Percentiles rank a stretch among this genome's conserved stretches.
phyloP scores from a whole-genome alignment of 2,888 invertebrate genomes.

The Lepidochitona cinerea region DNA sequence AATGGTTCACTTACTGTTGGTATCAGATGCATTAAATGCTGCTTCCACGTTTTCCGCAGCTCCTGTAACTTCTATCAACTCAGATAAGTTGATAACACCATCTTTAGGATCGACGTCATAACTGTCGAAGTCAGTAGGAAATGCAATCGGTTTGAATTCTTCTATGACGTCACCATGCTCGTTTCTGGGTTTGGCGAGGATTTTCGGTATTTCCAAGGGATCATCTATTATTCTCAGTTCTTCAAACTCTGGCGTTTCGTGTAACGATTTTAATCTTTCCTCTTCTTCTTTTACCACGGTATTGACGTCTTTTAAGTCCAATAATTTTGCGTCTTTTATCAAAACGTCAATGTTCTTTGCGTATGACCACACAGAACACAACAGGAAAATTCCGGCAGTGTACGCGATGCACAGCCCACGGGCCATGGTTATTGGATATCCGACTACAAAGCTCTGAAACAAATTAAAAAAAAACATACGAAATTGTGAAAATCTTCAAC shows the following conservation, averaged over 20 bases:
- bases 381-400: no score
- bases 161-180: conserved; percentile 7
- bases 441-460: no score
- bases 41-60: conserved; percentile 15
- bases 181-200: conserved; percentile 1
- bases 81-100: conserved; percentile 15
- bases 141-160: conserved; percentile 14
- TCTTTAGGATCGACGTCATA: conserved; percentile 16
- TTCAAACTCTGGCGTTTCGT: not conserved
- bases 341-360: no score
- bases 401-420: no score
- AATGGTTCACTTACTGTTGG: conserved; percentile 29
- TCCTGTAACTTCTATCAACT: conserved; percentile 19
- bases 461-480: no score
- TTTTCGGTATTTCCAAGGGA: not conserved
- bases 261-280: not conserved
- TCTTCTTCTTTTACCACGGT: not conserved
- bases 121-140: conserved; percentile 18
- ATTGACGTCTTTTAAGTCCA: not conserved
- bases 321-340: no score
- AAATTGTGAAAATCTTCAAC: no score
- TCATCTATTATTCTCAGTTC: conserved; percentile 6
- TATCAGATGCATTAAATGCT: conserved; percentile 31
- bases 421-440: no score
- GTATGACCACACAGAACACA: no score